Base-by-base conservation (phyloP, 2,888 invertebrate genomes). In the Antheraea assamensis region DNA sequence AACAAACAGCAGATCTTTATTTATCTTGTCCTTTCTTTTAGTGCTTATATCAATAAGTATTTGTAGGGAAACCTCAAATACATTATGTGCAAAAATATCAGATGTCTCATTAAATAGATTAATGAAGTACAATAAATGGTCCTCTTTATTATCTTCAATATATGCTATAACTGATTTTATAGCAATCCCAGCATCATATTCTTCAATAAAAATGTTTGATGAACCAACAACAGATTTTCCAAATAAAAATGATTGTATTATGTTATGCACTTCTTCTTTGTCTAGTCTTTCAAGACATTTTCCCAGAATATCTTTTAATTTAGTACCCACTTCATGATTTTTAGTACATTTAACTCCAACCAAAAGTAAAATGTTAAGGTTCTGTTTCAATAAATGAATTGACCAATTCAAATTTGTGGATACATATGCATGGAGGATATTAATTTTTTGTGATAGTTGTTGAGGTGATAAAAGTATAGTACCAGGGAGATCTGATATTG, bases 331-430 rank as follows among this genome's bases (percentile, higher is more conserved):
- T 35, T 87, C 86, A 73, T 85, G 85, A 80, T 84, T 85, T 79
- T 87, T 89, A 73, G 82, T 88, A 86, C 88, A 92, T 76, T 84
- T 88, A 7, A 85, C 75, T 81, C 90, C 88, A 74, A 96, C 85
- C 72, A 87, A 79, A 81, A 94, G 95, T 52, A 96, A 81, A 31
- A 95, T 78, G 78, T 88, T 86, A 52, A 95, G 77, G 79, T 95
- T 91, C 71, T 92, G 88, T 70, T 80, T 82, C 74, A 96, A 77
- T 68, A 93, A 79, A 70, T 83, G 75, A 64, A 85, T 75, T 19
- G 95, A 90, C 79, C 93, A 88, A 27, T 90, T 82, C 72, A 90
- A 75, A 78, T 89, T 78, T 24, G 83, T 82, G 79, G 82, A 86
- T 30, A 90, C 80, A 84, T 88, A 90, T 3, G 90, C 87, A 88